phyloP scores from a whole-genome alignment of 1,140 invertebrate genomes.

The Dreissena rostriformis region DNA sequence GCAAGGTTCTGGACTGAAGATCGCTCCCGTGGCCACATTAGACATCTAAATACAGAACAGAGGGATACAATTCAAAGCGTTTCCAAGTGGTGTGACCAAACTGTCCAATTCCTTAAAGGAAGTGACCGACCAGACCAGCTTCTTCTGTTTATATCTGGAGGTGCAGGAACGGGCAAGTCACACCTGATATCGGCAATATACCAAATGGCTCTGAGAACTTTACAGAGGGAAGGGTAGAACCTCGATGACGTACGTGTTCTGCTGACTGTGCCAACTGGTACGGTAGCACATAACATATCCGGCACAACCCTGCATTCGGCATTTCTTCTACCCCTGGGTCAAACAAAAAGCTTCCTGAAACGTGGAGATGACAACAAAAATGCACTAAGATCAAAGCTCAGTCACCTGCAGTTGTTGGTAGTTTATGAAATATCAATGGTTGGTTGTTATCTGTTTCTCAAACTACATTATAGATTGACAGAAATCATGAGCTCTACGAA shows the following conservation, averaged over 20 bases:
- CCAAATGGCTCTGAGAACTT: slow-evolving; percentile 46
- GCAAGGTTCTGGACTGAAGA: slow-evolving; percentile 7
- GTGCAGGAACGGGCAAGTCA: slow-evolving; percentile 60
- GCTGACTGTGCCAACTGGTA: slow-evolving; percentile 55
- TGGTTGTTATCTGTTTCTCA: slow-evolving; percentile 43
- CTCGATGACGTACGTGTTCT: slow-evolving; percentile 52
- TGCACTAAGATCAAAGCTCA: slow-evolving; percentile 20
- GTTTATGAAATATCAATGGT: slow-evolving; percentile 59
- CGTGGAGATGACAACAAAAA: slow-evolving; percentile 49
- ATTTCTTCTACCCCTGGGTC: slow-evolving; percentile 50
- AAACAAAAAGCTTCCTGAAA: slow-evolving; percentile 48
- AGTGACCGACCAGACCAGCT: slow-evolving; percentile 12
- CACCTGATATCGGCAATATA: slow-evolving; percentile 59
- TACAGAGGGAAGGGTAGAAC: slow-evolving; percentile 45
- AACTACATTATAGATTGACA: slow-evolving; percentile 42
- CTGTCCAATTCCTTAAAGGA: not conserved
- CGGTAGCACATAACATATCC: slow-evolving; percentile 59
- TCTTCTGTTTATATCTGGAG: slow-evolving; percentile 17
- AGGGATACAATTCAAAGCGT: slow-evolving; percentile 10
- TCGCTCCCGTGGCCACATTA: slow-evolving; percentile 2
- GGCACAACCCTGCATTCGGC: slow-evolving; percentile 57
- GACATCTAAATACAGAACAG: slow-evolving; percentile 15
- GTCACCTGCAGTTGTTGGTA: slow-evolving; percentile 38
- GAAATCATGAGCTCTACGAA: slow-evolving; percentile 32
- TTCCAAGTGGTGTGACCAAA: slow-evolving; percentile 30